A percentile compares a stretch with the other conserved stretches of the same genome.
These are phyloP conservation scores for Corynorhinus townsendii DNA, from an alignment of 2,113 vertebrate genomes.

Conservation along the genomic window DNA sequence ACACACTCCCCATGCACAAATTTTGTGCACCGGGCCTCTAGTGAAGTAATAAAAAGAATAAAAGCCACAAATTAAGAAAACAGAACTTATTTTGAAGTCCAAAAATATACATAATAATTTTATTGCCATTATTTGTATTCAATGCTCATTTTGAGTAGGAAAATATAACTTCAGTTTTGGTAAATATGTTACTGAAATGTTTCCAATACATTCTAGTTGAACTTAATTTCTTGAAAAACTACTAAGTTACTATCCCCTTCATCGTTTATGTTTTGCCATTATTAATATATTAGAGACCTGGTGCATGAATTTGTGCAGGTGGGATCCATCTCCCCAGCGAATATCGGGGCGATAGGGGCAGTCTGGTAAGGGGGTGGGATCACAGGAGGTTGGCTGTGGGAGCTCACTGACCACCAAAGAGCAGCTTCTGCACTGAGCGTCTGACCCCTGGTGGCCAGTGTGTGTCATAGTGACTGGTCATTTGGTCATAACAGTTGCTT, in stretches of 20 bases:
- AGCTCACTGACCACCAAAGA: too few relatives aligned
- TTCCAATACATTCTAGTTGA: background rate
- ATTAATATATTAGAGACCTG: background rate
- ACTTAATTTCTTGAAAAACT: background rate
- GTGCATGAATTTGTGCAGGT: too few relatives aligned
- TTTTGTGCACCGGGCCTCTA: too few relatives aligned
- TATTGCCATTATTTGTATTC: background rate
- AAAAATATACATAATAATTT: background rate
- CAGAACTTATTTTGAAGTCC: background rate
- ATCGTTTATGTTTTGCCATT: background rate
- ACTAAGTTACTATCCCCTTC: background rate
- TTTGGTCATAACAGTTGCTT: too few relatives aligned
- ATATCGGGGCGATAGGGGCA: too few relatives aligned
- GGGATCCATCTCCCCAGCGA: accelerated
- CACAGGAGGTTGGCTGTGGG: too few relatives aligned
- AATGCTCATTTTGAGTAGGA: background rate
- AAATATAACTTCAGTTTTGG: background rate
- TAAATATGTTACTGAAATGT: background rate
- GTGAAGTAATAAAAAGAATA: background rate
- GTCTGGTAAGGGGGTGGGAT: accelerated
- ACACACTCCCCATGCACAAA: too few relatives aligned
- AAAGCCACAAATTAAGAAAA: background rate
- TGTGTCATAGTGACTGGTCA: too few relatives aligned
- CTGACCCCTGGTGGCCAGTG: too few relatives aligned
- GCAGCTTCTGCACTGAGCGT: too few relatives aligned